These are phyloP conservation scores for Suricata suricatta DNA, from an alignment of 2,113 vertebrate species.

Conservation along the genomic window DNA sequence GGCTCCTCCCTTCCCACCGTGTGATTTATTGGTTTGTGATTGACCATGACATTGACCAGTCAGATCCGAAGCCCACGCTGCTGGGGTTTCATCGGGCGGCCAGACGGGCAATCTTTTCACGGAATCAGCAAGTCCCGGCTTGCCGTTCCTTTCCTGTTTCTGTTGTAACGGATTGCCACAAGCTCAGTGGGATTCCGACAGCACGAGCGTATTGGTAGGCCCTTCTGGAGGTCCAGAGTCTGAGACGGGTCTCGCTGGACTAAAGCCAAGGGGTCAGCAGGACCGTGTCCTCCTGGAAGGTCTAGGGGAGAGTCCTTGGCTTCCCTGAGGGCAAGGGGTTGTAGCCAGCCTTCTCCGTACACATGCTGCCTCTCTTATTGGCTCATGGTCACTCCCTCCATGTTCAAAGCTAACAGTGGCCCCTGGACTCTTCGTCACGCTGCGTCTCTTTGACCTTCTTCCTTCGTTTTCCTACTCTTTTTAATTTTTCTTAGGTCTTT, in stretches of 20 bases:
- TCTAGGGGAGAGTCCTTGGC: background rate
- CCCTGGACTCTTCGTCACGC: background rate
- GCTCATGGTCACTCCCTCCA: background rate
- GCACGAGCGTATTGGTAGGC: background rate
- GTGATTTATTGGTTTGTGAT: background rate
- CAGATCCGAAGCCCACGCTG: background rate
- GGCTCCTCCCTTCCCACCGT: background rate
- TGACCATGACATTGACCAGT: background rate
- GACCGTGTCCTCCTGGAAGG: background rate
- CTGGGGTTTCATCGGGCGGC: background rate
- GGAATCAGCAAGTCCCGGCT: background rate
- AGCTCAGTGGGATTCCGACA: background rate
- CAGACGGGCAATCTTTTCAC: accelerated
- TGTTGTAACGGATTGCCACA: background rate
- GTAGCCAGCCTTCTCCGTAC: too few relatives aligned
- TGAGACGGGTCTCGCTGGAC: background rate
- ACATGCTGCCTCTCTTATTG: background rate
- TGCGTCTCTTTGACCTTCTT: background rate
- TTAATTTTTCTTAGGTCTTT: background rate
- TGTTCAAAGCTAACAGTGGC: background rate
- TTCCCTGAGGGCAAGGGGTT: background rate
- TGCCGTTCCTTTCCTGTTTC: background rate
- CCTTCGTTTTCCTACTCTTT: background rate
- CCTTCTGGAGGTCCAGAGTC: background rate
- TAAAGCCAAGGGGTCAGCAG: background rate